phyloP scores from a whole-genome alignment of 2,888 invertebrate genomes.

The Papilio gigon region DNA sequence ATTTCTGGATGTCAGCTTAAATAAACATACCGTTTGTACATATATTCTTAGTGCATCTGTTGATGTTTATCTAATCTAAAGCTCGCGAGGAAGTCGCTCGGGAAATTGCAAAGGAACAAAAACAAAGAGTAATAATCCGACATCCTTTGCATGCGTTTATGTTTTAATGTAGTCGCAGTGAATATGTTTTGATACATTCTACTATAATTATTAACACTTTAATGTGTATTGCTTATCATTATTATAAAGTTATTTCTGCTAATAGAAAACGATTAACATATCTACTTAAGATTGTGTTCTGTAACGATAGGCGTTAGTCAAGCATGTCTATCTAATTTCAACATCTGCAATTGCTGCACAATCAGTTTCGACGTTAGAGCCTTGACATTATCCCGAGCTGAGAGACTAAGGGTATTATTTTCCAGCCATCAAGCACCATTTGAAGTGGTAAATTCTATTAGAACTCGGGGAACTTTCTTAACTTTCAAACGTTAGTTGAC shows the following conservation, averaged over 20 bases:
- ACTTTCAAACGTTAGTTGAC: conserved; percentile 34
- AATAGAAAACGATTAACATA: background rate
- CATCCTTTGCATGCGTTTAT: background rate
- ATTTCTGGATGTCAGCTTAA: conserved; percentile 32
- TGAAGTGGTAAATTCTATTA: conserved; percentile 41
- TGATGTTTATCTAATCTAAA: background rate
- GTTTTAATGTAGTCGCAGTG: conserved; percentile 1
- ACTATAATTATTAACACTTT: background rate
- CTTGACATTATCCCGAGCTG: conserved; percentile 38
- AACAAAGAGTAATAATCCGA: conserved; percentile 6
- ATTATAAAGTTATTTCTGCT: background rate
- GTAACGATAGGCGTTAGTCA: conserved; percentile 25
- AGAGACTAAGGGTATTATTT: conserved; percentile 54
- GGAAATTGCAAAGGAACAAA: conserved; percentile 29
- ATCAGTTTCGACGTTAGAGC: conserved; percentile 34
- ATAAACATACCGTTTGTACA: conserved; percentile 19
- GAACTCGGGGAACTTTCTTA: conserved; percentile 42
- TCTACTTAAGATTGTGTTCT: conserved; percentile 3
- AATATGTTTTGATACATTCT: background rate
- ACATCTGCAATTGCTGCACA: conserved; percentile 31
- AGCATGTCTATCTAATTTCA: conserved; percentile 31
- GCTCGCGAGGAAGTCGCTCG: conserved; percentile 10
- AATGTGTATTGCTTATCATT: background rate
- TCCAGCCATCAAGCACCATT: conserved; percentile 52
- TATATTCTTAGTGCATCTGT: conserved; percentile 3